Conservation (phyloP, 2,797 vertebrate genomes). For the Malacoraja senta region DNA sequence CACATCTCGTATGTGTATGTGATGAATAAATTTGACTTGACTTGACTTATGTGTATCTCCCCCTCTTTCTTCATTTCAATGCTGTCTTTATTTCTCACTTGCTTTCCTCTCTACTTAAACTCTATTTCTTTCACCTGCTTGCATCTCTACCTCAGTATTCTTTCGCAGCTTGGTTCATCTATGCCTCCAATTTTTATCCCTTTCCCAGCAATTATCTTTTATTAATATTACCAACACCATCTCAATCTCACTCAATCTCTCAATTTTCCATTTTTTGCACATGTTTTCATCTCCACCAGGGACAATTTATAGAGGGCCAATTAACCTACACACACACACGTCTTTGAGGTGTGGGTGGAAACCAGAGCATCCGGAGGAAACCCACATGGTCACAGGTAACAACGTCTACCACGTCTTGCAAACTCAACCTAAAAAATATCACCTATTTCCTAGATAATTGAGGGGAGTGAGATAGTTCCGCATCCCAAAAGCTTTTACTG, state of each 20-base stretch:
- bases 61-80: neutral
- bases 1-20: too few relatives aligned
- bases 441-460: neutral
- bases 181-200: neutral
- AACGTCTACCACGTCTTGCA: neutral
- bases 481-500: neutral
- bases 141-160: neutral
- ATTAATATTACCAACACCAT: neutral
- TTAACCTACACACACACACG: too few relatives aligned
- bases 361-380: too few relatives aligned
- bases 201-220: neutral
- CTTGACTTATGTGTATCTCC: neutral
- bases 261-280: neutral
- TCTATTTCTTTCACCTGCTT: too few relatives aligned
- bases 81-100: neutral
- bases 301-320: too few relatives aligned
- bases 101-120: neutral
- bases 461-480: neutral
- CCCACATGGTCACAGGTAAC: too few relatives aligned
- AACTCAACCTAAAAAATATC: neutral
- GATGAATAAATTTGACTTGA: too few relatives aligned
- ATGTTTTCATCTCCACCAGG: too few relatives aligned
- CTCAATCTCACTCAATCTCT: neutral
- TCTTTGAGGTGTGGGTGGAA: too few relatives aligned
- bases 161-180: neutral